Conservation (phyloP, 2,797 vertebrate genomes). For the Malacoctenus gilli region DNA sequence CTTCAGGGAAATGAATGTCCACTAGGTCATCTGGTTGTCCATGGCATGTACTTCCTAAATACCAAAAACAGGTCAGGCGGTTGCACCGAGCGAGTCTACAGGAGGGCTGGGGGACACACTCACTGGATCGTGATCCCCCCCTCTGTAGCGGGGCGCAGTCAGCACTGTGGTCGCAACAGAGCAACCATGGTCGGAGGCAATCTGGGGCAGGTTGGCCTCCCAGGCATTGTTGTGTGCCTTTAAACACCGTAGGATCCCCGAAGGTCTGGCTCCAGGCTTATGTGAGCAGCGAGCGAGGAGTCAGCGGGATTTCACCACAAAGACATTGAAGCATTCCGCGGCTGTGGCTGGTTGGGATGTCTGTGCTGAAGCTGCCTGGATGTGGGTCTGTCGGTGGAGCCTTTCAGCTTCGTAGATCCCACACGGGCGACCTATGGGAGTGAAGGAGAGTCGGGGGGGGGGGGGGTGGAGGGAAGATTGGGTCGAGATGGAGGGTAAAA, state of each 20-base stretch:
- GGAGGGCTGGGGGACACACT: constrained; percentile 19
- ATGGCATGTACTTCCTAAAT: constrained; percentile 69
- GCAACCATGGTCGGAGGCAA: constrained; percentile 63
- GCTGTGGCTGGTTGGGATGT: constrained; percentile 72
- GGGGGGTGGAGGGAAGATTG: constrained; percentile 19
- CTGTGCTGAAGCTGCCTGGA: constrained; percentile 60
- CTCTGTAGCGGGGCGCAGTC: constrained; percentile 51
- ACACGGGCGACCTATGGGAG: constrained; percentile 75
- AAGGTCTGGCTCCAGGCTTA: constrained; percentile 61
- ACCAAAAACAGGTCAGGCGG: constrained; percentile 51
- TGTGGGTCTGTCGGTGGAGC: constrained; percentile 63
- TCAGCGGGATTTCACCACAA: constrained; percentile 72
- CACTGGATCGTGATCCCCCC: constrained; percentile 36
- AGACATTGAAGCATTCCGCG: constrained; percentile 75
- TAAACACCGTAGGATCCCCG: constrained; percentile 65
- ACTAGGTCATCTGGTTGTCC: constrained; percentile 73
- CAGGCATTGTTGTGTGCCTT: constrained; percentile 71
- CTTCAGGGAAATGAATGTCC: constrained; percentile 75
- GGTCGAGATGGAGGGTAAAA: constrained; percentile 5
- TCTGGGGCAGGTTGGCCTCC: constrained; percentile 58
- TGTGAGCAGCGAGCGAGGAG: constrained; percentile 58
- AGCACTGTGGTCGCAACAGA: constrained; percentile 54
- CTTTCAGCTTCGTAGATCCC: constrained; percentile 75
- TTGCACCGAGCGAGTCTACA: constrained; percentile 29
- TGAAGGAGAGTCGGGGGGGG: constrained; percentile 42